Evolutionary conservation across 35 echinoderm and acorn worm species (phyloP).

Genomic region (Heliocidaris tuberculata): DNA sequence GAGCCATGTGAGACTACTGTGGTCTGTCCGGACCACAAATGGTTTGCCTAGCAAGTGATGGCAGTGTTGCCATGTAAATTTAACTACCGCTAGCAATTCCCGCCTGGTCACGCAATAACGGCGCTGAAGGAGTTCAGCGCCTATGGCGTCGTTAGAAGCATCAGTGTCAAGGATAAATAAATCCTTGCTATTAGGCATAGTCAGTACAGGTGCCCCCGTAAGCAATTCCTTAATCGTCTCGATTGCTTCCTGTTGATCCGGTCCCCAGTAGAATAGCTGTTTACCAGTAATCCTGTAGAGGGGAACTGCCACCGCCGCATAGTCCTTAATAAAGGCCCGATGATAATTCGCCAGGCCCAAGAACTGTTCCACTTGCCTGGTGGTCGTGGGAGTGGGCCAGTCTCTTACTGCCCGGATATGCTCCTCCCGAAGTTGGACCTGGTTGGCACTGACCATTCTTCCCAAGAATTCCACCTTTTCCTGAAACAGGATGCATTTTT

Average conservation of each 20-base stretch:
- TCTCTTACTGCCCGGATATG: conserved; percentile 42
- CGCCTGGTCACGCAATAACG: conserved; percentile 50
- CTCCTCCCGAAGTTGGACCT: neutral
- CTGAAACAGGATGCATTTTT: conserved; percentile 62
- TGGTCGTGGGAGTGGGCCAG: conserved; percentile 34
- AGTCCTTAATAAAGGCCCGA: conserved; percentile 57
- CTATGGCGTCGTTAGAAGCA: conserved; percentile 55
- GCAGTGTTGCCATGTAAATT: conserved; percentile 50
- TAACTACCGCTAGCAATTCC: conserved; percentile 52
- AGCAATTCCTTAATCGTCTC: conserved; percentile 29
- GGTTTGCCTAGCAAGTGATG: conserved; percentile 50
- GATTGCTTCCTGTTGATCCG: conserved; percentile 49
- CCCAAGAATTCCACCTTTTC: conserved; percentile 42
- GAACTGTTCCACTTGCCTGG: conserved; percentile 51
- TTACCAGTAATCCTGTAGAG: conserved; percentile 58
- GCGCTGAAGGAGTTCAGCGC: conserved; percentile 54
- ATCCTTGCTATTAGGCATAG: conserved; percentile 38
- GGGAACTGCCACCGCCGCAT: conserved; percentile 40
- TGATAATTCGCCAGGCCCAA: conserved; percentile 63
- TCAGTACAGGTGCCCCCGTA: conserved; percentile 40
- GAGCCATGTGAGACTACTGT: conserved; percentile 57
- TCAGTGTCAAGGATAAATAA: no score
- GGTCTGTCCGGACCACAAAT: conserved; percentile 55
- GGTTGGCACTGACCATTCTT: neutral
- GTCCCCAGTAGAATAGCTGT: conserved; percentile 33